Evolutionary conservation across 2,888 invertebrate genomes (phyloP).

Genomic region (Chaitophorus viminalis): DNA sequence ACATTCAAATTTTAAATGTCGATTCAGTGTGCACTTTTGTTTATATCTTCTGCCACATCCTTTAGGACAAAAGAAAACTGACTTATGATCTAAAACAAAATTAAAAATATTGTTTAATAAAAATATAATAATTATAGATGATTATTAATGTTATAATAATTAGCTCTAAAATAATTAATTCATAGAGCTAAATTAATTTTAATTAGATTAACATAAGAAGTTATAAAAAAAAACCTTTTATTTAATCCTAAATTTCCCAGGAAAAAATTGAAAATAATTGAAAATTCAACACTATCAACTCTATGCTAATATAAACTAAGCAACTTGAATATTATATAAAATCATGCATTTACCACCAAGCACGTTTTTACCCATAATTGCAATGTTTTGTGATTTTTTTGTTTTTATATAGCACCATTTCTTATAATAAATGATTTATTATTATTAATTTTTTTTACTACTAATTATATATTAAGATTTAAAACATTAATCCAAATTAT

Average conservation of each 20-base stretch:
- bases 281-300: neutral
- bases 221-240: neutral
- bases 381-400: no score
- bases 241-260: neutral
- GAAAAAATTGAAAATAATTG: neutral
- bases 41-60: slow-evolving; percentile 62
- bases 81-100: slow-evolving; percentile 42
- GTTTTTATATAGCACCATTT: no score
- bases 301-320: slow-evolving; percentile 8
- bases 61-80: slow-evolving; percentile 55
- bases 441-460: no score
- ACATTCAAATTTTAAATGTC: slow-evolving; percentile 67
- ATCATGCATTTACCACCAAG: slow-evolving; percentile 39
- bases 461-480: no score
- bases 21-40: slow-evolving; percentile 64
- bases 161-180: neutral
- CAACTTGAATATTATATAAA: slow-evolving; percentile 12
- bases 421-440: no score
- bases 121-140: neutral
- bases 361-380: neutral
- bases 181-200: neutral
- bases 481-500: no score
- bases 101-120: neutral
- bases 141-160: neutral
- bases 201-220: neutral